Evolutionary conservation across 1,140 invertebrate genomes (phyloP), one percentile per base, ranked within the genome.

Genomic region (Yoshiicerus persimilis): DNA sequence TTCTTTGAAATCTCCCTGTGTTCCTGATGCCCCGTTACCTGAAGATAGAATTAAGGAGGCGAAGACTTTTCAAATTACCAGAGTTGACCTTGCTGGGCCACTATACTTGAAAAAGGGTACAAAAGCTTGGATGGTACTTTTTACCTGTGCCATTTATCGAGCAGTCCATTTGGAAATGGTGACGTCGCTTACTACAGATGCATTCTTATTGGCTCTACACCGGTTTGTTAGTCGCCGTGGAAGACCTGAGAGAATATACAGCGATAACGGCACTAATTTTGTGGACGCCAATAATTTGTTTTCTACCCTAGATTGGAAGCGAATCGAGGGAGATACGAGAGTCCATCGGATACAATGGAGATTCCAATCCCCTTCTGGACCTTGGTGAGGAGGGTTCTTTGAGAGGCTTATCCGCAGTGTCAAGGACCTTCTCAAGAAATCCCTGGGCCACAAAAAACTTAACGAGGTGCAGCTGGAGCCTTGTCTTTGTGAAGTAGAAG

Each of bases 1-100:
- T 23, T 84, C 77, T 84, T 56, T 86, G 3, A 92, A 92, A 89
- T 11, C 64, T 10, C 83, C 91, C 25, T n/a, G 89, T 32, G 87
- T 84, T 23, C 77, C 89, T 77, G 38, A 88, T 20, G 66, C 90
- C 25, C 87, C 92, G 13, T 34, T 92, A 66, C 92, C 92, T 20
- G 38, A 89, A 64, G 89, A 92, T 83, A 64, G 91, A 64, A 88
- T 92, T 0, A 87, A 87, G 38, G 91, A 91, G 56, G 90, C 91
- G 11, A 27, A 47, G 4, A 84, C 89, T 10, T 92, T 92, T 90
- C 90, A 92, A 86, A 83, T 92, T 1, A 89, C 87, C 0, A 91
- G 92, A 0, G 88, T 92, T 9, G 92, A 92, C 88, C 89, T 92
- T 25, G 91, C 92, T 5, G 92, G 91, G 1, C 92, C 91, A 4